phyloP scores from a whole-genome alignment of 2,888 invertebrate species.

The Philereme transversata region DNA sequence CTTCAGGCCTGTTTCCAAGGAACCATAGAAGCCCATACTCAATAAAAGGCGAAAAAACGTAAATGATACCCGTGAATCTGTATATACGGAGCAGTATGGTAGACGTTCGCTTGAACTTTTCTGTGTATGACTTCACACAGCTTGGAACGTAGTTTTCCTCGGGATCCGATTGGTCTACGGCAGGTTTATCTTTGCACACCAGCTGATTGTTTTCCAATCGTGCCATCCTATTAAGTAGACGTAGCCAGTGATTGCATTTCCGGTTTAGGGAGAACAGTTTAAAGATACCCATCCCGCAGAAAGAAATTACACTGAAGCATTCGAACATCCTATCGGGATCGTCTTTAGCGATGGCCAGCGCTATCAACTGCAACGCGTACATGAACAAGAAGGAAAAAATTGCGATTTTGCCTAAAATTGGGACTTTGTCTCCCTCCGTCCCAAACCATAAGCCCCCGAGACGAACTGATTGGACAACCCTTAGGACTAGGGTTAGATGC shows the following conservation, averaged over 20 bases:
- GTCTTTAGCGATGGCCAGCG: constrained; percentile 46
- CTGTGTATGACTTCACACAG: constrained; percentile 50
- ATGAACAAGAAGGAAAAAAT: constrained; percentile 49
- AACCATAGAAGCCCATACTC: constrained; percentile 48
- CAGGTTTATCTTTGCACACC: constrained; percentile 30
- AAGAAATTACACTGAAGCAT: constrained; percentile 63
- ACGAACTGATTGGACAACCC: constrained; percentile 33
- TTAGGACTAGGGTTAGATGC: constrained; percentile 15
- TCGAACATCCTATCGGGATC: constrained; percentile 58
- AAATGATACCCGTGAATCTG: constrained; percentile 53
- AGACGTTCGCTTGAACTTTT: constrained; percentile 48
- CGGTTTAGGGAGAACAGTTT: constrained; percentile 56
- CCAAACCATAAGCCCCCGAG: constrained; percentile 48
- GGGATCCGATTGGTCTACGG: constrained; percentile 45
- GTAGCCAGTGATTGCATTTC: constrained; percentile 50
- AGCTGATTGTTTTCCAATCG: constrained; percentile 52
- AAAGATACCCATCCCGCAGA: constrained; percentile 62
- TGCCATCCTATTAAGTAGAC: constrained; percentile 47
- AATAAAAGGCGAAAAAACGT: constrained; percentile 60
- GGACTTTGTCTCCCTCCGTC: constrained; percentile 33
- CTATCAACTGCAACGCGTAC: constrained; percentile 52
- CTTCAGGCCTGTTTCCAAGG: constrained; percentile 32
- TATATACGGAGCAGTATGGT: constrained; percentile 55
- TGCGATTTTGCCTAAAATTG: constrained; percentile 45
- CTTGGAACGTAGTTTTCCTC: constrained; percentile 32